These are phyloP conservation scores for Drosophila demipolita DNA, from an alignment of 2,888 invertebrate species.

Conservation along the genomic window DNA sequence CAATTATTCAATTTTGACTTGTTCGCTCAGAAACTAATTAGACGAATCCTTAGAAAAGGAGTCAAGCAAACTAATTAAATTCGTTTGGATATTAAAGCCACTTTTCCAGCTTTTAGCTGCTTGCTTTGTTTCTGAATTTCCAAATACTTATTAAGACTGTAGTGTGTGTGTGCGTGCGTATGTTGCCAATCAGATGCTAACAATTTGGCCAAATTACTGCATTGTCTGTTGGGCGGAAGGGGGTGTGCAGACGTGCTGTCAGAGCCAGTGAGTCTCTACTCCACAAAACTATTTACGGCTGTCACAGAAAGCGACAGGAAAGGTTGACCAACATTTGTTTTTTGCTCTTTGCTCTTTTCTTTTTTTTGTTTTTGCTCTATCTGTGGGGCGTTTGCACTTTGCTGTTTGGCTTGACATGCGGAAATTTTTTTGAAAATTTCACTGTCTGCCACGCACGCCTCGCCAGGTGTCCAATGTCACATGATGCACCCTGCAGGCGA, in stretches of 20 bases:
- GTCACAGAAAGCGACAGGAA: constrained; percentile 7
- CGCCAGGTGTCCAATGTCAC: constrained; percentile 43
- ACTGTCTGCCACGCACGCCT: constrained; percentile 47
- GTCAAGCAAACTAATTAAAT: not conserved
- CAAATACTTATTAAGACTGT: not conserved
- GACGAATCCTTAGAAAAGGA: not conserved
- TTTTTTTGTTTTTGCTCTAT: not conserved
- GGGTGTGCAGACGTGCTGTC: constrained; percentile 11
- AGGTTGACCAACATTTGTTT: not conserved
- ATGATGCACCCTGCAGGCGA: constrained; percentile 4
- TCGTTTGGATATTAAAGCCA: not conserved
- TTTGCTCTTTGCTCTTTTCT: not conserved
- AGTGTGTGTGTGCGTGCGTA: constrained; percentile 1
- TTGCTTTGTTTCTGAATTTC: constrained; percentile 9
- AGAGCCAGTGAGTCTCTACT: constrained; percentile 2
- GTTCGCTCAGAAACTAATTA: not conserved
- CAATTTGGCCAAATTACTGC: constrained; percentile 59
- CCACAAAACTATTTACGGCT: constrained; percentile 33
- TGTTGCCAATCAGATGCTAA: constrained; percentile 44
- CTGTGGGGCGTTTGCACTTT: not conserved
- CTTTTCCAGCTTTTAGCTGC: not conserved
- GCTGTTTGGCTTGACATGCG: constrained; percentile 43
- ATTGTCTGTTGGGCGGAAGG: constrained; percentile 19
- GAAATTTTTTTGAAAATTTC: constrained; percentile 57
- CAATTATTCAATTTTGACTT: not conserved